Conservation (phyloP, 2,888 invertebrate species). For the Elmis aenea region DNA sequence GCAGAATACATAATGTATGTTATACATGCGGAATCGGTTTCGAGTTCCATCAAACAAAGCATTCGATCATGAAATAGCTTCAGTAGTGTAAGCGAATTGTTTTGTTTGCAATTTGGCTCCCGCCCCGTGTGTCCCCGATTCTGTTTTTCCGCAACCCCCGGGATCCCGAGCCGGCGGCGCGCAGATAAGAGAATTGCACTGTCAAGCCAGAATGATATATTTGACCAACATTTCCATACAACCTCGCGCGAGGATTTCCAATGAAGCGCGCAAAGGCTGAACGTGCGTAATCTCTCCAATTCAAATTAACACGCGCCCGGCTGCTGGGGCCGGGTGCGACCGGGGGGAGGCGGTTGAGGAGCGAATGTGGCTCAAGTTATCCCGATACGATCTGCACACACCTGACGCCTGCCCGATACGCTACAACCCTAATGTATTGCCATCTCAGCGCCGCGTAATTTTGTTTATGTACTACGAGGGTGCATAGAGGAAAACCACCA, state of each 20-base stretch:
- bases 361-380: conserved; percentile 19
- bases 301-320: conserved; percentile 55
- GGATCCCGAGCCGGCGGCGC: conserved; percentile 52
- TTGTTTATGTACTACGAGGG: conserved; percentile 11
- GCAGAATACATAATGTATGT: no score
- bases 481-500: no score
- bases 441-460: conserved; percentile 15
- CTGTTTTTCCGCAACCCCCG: conserved; percentile 50
- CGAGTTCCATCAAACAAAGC: conserved; percentile 30
- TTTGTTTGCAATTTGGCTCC: conserved; percentile 46
- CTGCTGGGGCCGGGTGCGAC: conserved; percentile 10
- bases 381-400: conserved; percentile 22
- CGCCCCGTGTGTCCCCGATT: conserved; percentile 42
- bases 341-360: conserved; percentile 14
- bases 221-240: conserved; percentile 84
- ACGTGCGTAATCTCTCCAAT: conserved; percentile 57
- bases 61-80: conserved; percentile 35
- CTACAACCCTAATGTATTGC: conserved; percentile 16
- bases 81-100: conserved; percentile 36
- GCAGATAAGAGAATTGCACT: conserved; percentile 85
- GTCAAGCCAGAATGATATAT: conserved; percentile 87
- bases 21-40: no score
- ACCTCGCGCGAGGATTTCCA: conserved; percentile 47
- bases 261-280: conserved; percentile 42
- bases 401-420: conserved; percentile 21